Conservation (phyloP, 2,888 invertebrate species). For the Lasioglossum marginatum region DNA sequence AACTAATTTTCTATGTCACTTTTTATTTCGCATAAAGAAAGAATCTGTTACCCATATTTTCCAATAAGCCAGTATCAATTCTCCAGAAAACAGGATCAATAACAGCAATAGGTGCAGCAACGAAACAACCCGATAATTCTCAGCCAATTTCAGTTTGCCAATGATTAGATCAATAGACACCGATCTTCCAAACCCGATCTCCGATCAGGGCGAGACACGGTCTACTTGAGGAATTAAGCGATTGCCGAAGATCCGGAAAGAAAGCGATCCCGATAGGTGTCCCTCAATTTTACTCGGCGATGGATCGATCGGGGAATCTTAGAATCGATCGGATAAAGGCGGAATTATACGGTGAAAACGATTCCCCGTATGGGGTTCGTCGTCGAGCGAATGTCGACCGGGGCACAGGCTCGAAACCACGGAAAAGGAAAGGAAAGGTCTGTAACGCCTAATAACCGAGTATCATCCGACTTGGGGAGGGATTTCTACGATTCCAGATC, state of each 20-base stretch:
- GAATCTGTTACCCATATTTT: not conserved
- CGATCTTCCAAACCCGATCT: not conserved
- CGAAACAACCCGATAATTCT: not conserved
- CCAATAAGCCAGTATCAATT: not conserved
- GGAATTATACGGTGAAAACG: constrained; percentile 69
- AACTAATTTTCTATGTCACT: no score
- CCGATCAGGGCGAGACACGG: not conserved
- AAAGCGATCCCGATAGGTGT: constrained; percentile 62
- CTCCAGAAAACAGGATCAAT: not conserved
- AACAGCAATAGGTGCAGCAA: not conserved
- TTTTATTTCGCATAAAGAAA: not conserved
- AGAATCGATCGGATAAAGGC: constrained; percentile 52
- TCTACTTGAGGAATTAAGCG: not conserved
- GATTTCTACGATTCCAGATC: constrained; percentile 82
- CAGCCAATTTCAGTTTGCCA: not conserved
- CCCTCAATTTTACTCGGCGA: constrained; percentile 67
- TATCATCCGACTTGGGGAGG: constrained; percentile 74
- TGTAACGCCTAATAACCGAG: constrained; percentile 75
- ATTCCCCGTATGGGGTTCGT: constrained; percentile 43
- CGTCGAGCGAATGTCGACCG: constrained; percentile 13
- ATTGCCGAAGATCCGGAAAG: constrained; percentile 35
- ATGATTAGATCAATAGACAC: not conserved
- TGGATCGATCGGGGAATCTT: not conserved
- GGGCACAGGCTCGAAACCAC: constrained; percentile 41
- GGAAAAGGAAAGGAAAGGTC: constrained; percentile 54